Conservation (phyloP, 2,888 invertebrate species). For the Philhelius pedissequus region DNA sequence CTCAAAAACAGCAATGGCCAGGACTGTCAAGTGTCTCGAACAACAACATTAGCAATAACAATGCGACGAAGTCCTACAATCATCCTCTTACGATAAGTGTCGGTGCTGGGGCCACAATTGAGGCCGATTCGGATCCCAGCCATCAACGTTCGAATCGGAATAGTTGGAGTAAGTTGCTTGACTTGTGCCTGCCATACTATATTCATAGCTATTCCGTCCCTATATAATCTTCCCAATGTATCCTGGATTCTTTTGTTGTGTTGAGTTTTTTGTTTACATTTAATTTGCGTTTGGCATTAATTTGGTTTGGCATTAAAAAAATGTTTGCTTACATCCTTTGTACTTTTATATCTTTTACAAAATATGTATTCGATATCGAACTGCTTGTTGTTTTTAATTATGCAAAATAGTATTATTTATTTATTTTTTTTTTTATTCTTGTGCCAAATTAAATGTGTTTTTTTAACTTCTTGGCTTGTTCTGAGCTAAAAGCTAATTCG, state of each 20-base stretch:
- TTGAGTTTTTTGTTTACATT: slow-evolving; percentile 51
- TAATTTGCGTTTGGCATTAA: slow-evolving; percentile 46
- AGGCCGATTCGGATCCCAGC: slow-evolving; percentile 23
- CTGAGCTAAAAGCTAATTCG: no score
- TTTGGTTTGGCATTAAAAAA: no score
- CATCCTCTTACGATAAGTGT: slow-evolving; percentile 59
- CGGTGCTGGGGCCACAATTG: slow-evolving; percentile 16
- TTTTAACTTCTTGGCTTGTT: no score
- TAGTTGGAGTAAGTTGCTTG: slow-evolving; percentile 78
- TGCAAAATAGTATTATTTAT: no score
- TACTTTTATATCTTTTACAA: no score
- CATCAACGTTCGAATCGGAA: slow-evolving; percentile 71
- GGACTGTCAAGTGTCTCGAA: slow-evolving; percentile 62
- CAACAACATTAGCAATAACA: slow-evolving; percentile 38
- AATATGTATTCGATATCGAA: no score
- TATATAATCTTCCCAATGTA: not conserved
- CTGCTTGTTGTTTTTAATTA: no score
- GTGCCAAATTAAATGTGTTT: no score
- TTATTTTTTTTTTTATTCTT: no score
- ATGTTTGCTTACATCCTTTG: no score
- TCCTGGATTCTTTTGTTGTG: slow-evolving; percentile 16
- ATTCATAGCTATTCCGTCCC: not conserved
- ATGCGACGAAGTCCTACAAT: slow-evolving; percentile 44
- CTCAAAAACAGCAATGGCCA: slow-evolving; percentile 65
- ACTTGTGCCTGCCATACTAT: not conserved